Evolutionary conservation across 2,113 vertebrate genomes (phyloP).

Genomic region (Equus przewalskii): DNA sequence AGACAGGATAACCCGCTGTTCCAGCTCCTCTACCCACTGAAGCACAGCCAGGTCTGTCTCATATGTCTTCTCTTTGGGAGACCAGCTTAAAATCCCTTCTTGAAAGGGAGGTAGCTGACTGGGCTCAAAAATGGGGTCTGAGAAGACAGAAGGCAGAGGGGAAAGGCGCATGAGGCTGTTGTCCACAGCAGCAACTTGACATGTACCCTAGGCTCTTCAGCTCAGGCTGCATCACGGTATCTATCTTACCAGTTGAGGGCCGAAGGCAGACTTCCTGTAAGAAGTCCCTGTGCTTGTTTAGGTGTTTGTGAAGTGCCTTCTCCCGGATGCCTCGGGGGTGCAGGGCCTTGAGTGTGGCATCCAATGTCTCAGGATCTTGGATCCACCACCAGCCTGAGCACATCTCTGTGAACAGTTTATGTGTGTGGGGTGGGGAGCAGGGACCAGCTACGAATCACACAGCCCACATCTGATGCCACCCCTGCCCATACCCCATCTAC

Average conservation of each 20-base stretch:
- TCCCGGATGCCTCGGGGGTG: conserved; percentile 95
- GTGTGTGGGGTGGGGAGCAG: rapidly evolving
- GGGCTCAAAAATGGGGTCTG: conserved; percentile 92
- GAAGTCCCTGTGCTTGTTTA: conserved; percentile 96
- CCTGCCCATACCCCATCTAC: background rate
- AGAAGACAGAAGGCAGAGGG: background rate
- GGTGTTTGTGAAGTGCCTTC: conserved; percentile 95
- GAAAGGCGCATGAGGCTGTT: background rate
- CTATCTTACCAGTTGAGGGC: conserved; percentile 88
- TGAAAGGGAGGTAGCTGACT: conserved; percentile 80
- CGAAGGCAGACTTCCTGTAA: conserved; percentile 93
- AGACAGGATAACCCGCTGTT: conserved; percentile 93
- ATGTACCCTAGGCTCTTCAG: background rate
- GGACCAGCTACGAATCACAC: background rate
- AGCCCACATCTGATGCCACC: background rate
- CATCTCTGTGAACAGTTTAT: conserved; percentile 90
- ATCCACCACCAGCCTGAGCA: conserved; percentile 98
- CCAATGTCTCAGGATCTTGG: conserved; percentile 92
- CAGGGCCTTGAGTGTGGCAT: conserved; percentile 90
- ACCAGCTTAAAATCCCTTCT: conserved; percentile 91
- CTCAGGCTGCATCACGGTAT: rapidly evolving
- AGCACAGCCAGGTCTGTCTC: conserved; percentile 92
- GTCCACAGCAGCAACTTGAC: background rate
- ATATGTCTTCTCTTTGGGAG: conserved; percentile 90
- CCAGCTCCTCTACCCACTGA: conserved; percentile 96